Percentiles rank a stretch among this genome's conserved stretches.
Conservation (phyloP, 2,113 vertebrate genomes). For the Lamprologus ornatipinnis region DNA sequence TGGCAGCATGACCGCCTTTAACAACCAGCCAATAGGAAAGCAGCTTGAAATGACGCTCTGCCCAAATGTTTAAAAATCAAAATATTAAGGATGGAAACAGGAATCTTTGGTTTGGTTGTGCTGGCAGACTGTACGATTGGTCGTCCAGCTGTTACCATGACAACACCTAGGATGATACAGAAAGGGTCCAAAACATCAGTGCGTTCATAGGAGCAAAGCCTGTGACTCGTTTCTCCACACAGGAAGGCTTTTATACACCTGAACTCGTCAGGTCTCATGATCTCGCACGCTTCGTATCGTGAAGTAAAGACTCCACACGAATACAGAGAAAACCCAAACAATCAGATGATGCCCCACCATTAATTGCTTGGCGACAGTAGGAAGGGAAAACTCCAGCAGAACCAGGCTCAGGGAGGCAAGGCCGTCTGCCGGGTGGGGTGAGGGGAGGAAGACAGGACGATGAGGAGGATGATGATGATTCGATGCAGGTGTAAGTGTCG, state of each 20-base stretch:
- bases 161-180: not conserved
- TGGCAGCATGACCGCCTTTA: not conserved
- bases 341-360: accelerated
- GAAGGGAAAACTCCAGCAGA: not conserved
- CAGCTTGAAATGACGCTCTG: not conserved
- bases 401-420: not conserved
- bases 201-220: not conserved
- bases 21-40: not conserved
- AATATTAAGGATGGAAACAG: not conserved
- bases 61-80: not conserved
- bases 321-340: not conserved
- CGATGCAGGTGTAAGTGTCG: not conserved
- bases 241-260: not conserved
- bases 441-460: not conserved
- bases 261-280: not conserved
- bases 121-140: not conserved
- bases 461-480: not conserved
- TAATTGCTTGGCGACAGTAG: not conserved
- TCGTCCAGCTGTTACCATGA: not conserved
- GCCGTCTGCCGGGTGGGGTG: not conserved
- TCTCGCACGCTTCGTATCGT: not conserved
- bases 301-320: not conserved
- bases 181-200: not conserved
- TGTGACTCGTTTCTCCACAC: not conserved
- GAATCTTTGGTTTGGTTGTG: not conserved